Conservation (phyloP, 1,140 invertebrate genomes). For the Steinernema feltiae region DNA sequence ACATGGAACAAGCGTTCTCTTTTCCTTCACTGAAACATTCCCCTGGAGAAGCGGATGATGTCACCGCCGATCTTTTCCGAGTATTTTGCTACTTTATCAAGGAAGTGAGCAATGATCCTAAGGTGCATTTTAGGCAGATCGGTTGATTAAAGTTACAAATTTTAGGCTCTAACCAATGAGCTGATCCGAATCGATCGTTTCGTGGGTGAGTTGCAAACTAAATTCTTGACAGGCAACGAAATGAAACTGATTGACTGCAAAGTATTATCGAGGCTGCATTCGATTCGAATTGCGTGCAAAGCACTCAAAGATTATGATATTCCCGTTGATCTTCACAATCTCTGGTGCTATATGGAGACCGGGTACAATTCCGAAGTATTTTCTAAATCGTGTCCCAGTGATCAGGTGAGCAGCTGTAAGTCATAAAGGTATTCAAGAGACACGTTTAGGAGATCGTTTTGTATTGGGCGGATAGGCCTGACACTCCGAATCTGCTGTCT, state of each 20-base stretch:
- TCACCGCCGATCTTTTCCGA: slow-evolving; percentile 20
- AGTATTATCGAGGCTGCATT: not conserved
- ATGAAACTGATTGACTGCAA: slow-evolving; percentile 5
- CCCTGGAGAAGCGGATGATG: slow-evolving; percentile 9
- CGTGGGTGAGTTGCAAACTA: not conserved
- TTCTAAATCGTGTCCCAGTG: not conserved
- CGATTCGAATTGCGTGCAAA: not conserved
- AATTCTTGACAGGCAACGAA: not conserved
- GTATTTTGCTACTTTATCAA: slow-evolving; percentile 25
- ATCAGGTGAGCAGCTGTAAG: not conserved
- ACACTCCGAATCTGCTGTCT: not conserved
- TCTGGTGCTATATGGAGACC: not conserved
- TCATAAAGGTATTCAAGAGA: not conserved
- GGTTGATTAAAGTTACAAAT: not conserved
- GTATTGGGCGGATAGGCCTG: not conserved
- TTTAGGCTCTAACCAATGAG: not conserved
- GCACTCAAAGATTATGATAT: not conserved
- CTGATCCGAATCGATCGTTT: not conserved
- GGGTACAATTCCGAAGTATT: not conserved
- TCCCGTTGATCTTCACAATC: not conserved
- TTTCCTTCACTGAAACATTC: slow-evolving; percentile 16
- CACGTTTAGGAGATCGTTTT: not conserved
- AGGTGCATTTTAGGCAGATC: not conserved
- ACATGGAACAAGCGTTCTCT: slow-evolving; percentile 16
- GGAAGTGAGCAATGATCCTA: slow-evolving; percentile 22